Percentiles rank a stretch among this genome's conserved stretches.
These are phyloP conservation scores for Acleris emargana DNA, from an alignment of 2,888 invertebrate genomes.

Conservation along the genomic window DNA sequence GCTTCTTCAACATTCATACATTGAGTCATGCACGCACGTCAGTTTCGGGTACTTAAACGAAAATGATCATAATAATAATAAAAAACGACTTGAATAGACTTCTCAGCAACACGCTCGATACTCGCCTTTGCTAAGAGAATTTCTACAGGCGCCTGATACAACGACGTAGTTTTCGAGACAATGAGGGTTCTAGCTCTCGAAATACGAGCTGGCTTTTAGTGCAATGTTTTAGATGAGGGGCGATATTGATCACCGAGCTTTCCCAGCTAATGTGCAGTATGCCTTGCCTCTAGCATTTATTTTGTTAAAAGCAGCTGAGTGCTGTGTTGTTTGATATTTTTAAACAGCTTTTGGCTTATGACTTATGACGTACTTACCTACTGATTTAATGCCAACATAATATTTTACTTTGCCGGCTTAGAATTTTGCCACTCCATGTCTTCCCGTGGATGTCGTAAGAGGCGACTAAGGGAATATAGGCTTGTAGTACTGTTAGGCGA, in stretches of 20 bases:
- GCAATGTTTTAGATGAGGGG: slow-evolving; percentile 4
- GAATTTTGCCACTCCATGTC: too few species aligned
- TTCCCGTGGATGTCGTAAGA: too few species aligned
- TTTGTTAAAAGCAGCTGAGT: background rate
- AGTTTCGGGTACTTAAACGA: too few species aligned
- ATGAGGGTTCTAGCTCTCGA: slow-evolving; percentile 24
- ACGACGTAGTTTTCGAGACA: slow-evolving; percentile 12
- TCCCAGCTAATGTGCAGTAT: slow-evolving; percentile 2
- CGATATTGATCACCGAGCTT: slow-evolving; percentile 23
- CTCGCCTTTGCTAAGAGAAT: slow-evolving; percentile 13
- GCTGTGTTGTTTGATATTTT: background rate
- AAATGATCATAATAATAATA: background rate
- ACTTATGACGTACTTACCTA: too few species aligned
- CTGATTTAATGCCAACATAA: background rate
- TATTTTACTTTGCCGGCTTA: too few species aligned
- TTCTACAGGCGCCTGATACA: slow-evolving; percentile 12
- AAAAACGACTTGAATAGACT: background rate
- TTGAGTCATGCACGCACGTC: too few species aligned
- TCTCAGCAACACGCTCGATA: background rate
- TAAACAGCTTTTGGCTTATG: background rate
- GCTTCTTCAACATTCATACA: too few species aligned
- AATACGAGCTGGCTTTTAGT: slow-evolving; percentile 27
- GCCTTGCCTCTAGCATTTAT: background rate
- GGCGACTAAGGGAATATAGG: too few species aligned
- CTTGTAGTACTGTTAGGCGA: too few species aligned